Base-by-base conservation (phyloP, 2,797 vertebrate species). In the Mus spretus region DNA sequence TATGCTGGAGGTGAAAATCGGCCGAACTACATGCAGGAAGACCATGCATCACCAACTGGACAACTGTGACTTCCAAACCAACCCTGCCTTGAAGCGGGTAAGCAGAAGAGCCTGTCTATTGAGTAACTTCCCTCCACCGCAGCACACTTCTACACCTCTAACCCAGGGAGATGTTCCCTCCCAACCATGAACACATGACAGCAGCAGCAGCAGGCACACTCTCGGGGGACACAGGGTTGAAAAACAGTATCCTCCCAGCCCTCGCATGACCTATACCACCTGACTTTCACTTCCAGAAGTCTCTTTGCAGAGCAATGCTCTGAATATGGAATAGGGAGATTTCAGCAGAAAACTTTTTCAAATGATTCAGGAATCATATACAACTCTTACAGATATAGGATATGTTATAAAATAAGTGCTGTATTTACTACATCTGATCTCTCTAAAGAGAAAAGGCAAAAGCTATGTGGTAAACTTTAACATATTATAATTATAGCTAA, bases 21-120 rank as follows among this genome's bases (percentile, higher is more conserved):
- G 98, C 80, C 99, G 99, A 96, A 99, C 99, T 0, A 86, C 98
- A 3, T 99, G 99, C 94, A 98, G 85, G 53, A 99, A 99, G 98
- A 99, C 67, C 47, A 37, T 91, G 8, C 89, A 97, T 9, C 63
- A 90, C 0, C 93, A 84, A 55, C 98, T 99, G 97, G 98, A 98
- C 75, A 61, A 92, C 47, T 99, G 99, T 89, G 84, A 96, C 94
- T 98, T 99, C 84, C 99, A 99, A 97, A 98, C 95, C 37, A 75
- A 98, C 12, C 98, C 98, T 28, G 93, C 0, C 0, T 96, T 99
- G 65, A 98, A 98, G 34, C 98, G 94, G 99, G 99, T 99, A 98
- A 72, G 26, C 26, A 50, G 34, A 63, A 17, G 31, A 47, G 8
- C 37, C 50, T 47, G 24, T 87, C 57, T 19, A 0, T 13, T 47